These are phyloP conservation scores for Lynx canadensis DNA, from an alignment of 2,113 vertebrate species.

Conservation along the genomic window DNA sequence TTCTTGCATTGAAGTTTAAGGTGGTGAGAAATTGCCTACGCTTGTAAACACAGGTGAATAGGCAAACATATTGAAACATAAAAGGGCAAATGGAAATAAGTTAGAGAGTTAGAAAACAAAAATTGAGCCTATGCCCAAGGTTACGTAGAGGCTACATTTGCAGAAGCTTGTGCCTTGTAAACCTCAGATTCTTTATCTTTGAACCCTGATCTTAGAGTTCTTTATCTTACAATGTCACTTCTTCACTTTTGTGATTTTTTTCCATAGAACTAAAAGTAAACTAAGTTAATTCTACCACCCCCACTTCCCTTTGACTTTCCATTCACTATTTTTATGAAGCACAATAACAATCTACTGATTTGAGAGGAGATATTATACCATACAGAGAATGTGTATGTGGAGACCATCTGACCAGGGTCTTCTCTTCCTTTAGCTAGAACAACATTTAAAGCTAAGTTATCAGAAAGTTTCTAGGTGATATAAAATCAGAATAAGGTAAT, in stretches of 20 bases:
- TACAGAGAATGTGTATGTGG: neutral
- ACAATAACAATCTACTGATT: slow-evolving; percentile 55
- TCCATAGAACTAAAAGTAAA: slow-evolving; percentile 57
- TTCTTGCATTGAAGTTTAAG: slow-evolving; percentile 6
- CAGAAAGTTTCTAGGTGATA: neutral
- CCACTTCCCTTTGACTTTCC: slow-evolving; percentile 57
- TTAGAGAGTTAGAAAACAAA: slow-evolving; percentile 43
- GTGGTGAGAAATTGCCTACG: neutral
- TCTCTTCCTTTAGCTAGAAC: slow-evolving; percentile 4
- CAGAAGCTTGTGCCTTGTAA: neutral
- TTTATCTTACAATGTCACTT: slow-evolving; percentile 26
- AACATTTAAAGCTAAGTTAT: neutral
- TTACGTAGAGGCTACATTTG: neutral
- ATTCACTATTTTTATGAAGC: slow-evolving; percentile 35
- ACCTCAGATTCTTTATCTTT: slow-evolving; percentile 60
- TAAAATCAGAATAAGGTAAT: neutral
- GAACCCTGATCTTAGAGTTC: slow-evolving; percentile 4
- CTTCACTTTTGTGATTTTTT: slow-evolving; percentile 32
- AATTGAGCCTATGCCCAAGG: neutral
- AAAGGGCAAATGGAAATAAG: slow-evolving; percentile 35
- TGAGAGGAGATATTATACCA: slow-evolving; percentile 22
- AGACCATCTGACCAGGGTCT: neutral
- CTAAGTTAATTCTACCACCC: slow-evolving; percentile 53
- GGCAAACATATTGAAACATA: slow-evolving; percentile 39
- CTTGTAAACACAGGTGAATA: slow-evolving; percentile 36